Base-by-base conservation (phyloP, 1,140 invertebrate species). In the Acromyrmex charruanus region DNA sequence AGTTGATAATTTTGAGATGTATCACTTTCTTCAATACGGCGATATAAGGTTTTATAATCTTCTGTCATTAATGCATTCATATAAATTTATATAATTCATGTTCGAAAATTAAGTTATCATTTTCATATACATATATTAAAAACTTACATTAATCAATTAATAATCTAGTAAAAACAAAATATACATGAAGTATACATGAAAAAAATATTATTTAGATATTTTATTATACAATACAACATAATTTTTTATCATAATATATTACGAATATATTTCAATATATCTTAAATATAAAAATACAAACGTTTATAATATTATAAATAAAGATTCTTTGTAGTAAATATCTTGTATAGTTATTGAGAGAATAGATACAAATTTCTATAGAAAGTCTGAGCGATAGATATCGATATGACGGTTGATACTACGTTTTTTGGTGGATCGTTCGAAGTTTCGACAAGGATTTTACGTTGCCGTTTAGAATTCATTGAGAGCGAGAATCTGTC, bases 381-480 rank as follows among this genome's bases (percentile, higher is more conserved):
- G 14, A 51, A 59, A 16, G 21, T 31, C 21, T 55, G 12, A 10
- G 25, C 5, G 28, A 74, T 63, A 93, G 92, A 94, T 94, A 69
- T 16, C 12, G 39, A 69, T 49, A 35, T 44, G 28, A 91, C 90
- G 93, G 94, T 93, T 91, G 88, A 35, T 25, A 31, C 4, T 53
- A 39, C 2, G 39, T 44, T 28, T 59, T 2, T 16, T 31, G 44
- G 9, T 18, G 39, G 18, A 58, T 71, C 69, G 74, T 80, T 88
- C 39, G 10, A 31, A 12, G 35, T 63, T 88, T 28, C 63, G 55
- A 88, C 74, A 87, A 90, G 85, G 86, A 89, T 25, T 25, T 25
- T 25, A 91, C 86, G 91, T 90, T 80, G 87, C 89, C 93, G 93
- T 93, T 94, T 94, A 93, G 91, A 92, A 92, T 89, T 72, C 88